Evolutionary conservation across 2,888 invertebrate species (phyloP), one percentile per base, ranked within the genome.

Genomic region (Drepana falcataria): DNA sequence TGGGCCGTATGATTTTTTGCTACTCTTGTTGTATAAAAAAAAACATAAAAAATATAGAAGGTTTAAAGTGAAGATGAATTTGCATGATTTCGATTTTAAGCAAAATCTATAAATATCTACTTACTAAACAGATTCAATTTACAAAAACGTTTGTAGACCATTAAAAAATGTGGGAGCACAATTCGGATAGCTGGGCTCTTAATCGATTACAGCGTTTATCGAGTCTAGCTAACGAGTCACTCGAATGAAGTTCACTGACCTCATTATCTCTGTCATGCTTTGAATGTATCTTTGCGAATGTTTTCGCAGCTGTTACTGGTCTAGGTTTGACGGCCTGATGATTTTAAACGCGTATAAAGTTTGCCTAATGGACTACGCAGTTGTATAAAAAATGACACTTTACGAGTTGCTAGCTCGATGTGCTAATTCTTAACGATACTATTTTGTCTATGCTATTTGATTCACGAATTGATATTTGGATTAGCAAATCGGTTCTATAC

Each of bases 191-290:
- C 51, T 51, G 21, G 41, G 40, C 21, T n/a, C 37, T 35, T 47
- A 52, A 53, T 48, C 53, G 40, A 53, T 53, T 48, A 40, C 48
- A 40, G 40, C 51, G 40, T 51, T 49, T 48, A 53, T 51, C 33
- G 51, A 40, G 51, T 37, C 54, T 57, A 47, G 41, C 53, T 35
- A 52, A 52, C 49, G 49, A 55, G 75, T 71, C 60, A 65, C 66
- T 63, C 60, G 63, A 68, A 69, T 65, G 57, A 68, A 65, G 87
- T 77, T 77, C 81, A 61, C 63, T 63, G 81, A 79, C 78, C 81
- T 63, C 69, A 66, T 75, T 79, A 79, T 82, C 79, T 75, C 68
- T 70, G 73, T 76, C 73, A 66, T 69, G 61, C 63, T 63, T 60
- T 65, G 60, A 63, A 73, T 63, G 66, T 71, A 69, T 68, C 61